Conservation (phyloP, 2,797 vertebrate species). For the Pelobates cultripes region DNA sequence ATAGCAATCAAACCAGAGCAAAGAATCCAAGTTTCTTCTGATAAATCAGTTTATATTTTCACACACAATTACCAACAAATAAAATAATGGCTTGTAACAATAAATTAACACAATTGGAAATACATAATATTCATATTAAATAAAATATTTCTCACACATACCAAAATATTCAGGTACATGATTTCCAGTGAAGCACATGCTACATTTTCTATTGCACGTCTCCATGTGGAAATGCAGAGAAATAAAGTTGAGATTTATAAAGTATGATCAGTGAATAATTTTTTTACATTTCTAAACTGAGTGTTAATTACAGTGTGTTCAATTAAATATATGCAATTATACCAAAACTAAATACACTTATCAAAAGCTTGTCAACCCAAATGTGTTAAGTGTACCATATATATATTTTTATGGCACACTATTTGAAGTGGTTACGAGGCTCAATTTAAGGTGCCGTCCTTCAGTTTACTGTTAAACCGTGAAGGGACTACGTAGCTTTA, state of each 20-base stretch:
- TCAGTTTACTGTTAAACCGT: too few relatives aligned
- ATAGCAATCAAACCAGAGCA: slow-evolving; percentile 33
- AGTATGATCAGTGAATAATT: neutral
- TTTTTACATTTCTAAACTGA: too few relatives aligned
- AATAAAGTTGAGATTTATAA: slow-evolving; percentile 15
- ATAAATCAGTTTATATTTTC: slow-evolving; percentile 51
- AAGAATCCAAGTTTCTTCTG: slow-evolving; percentile 24
- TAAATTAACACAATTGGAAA: slow-evolving; percentile 53
- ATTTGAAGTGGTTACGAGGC: too few relatives aligned
- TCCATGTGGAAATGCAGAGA: slow-evolving; percentile 40
- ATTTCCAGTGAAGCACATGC: slow-evolving; percentile 30
- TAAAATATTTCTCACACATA: slow-evolving; percentile 41
- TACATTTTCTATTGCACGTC: slow-evolving; percentile 38
- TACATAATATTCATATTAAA: slow-evolving; percentile 47
- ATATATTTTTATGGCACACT: too few relatives aligned
- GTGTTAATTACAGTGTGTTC: too few relatives aligned
- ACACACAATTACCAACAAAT: slow-evolving; percentile 53
- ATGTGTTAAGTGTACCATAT: too few relatives aligned
- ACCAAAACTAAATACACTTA: too few relatives aligned
- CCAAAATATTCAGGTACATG: slow-evolving; percentile 33
- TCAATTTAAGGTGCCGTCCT: too few relatives aligned
- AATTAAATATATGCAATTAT: too few relatives aligned
- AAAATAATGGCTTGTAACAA: slow-evolving; percentile 52
- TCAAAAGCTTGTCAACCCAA: too few relatives aligned
- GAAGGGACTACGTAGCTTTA: too few relatives aligned